These are phyloP conservation scores for Andrena hattorfiana DNA, from an alignment of 2,888 invertebrate species.

Conservation along the genomic window DNA sequence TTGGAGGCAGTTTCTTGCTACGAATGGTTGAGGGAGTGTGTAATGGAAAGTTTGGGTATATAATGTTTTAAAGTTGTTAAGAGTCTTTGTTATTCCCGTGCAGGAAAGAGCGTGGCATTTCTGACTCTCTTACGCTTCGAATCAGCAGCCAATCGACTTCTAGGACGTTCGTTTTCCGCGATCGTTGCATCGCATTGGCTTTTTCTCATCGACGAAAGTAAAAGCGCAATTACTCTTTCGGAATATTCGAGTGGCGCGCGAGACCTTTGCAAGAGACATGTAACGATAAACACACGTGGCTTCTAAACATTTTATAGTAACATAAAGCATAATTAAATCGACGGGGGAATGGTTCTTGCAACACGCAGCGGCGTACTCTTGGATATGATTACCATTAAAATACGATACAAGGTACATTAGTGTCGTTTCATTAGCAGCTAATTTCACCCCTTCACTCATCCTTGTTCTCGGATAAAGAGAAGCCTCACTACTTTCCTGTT, in stretches of 20 bases:
- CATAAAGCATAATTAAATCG: conserved; percentile 47
- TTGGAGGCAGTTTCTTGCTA: neutral
- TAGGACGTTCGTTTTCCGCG: conserved; percentile 43
- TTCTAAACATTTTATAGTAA: conserved; percentile 72
- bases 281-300: conserved; percentile 56
- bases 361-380: conserved; percentile 65
- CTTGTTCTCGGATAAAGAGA: neutral
- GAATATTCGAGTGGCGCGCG: conserved; percentile 56
- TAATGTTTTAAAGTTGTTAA: conserved; percentile 2
- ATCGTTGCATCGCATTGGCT: conserved; percentile 69
- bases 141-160: conserved; percentile 55
- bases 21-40: neutral
- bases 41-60: conserved; percentile 7
- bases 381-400: conserved; percentile 73
- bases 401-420: conserved; percentile 53
- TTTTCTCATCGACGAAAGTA: conserved; percentile 79
- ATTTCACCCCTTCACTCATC: neutral
- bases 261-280: conserved; percentile 38
- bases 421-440: neutral
- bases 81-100: neutral
- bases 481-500: neutral
- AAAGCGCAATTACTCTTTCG: conserved; percentile 68
- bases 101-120: conserved; percentile 41
- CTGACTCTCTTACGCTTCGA: conserved; percentile 52
- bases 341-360: conserved; percentile 42